Conservation (phyloP, 2,113 vertebrate species). For the Brachyhypopomus gauderio region DNA sequence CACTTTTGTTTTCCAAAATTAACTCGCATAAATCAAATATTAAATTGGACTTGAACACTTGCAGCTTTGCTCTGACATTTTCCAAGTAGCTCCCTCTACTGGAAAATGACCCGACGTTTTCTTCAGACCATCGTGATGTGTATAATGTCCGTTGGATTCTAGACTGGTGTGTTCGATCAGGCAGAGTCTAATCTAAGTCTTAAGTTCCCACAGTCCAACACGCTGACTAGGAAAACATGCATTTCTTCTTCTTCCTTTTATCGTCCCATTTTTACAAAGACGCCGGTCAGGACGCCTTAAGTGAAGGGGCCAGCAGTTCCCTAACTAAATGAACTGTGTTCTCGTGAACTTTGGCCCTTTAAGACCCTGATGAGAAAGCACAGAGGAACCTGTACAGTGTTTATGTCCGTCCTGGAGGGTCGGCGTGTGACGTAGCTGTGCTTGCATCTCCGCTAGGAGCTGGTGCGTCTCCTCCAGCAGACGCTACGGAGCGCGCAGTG, state of each 20-base stretch:
- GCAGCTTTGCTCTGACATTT: not conserved
- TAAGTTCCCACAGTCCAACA: too few relatives aligned
- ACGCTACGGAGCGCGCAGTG: slow-evolving; percentile 90
- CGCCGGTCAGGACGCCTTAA: not conserved
- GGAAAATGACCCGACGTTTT: not conserved
- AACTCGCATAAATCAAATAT: not conserved
- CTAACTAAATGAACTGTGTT: not conserved
- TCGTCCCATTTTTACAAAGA: not conserved
- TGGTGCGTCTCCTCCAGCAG: slow-evolving; percentile 94
- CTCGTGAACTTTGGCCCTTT: slow-evolving; percentile 10
- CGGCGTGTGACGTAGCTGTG: not conserved
- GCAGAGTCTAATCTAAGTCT: not conserved
- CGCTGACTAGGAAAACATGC: not conserved
- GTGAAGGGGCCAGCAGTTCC: not conserved
- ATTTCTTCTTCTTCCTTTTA: too few relatives aligned
- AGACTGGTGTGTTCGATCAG: not conserved
- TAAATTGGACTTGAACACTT: not conserved
- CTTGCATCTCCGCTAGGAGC: slow-evolving; percentile 76
- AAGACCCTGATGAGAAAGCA: not conserved
- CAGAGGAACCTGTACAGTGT: not conserved
- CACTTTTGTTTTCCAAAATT: not conserved
- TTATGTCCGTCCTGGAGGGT: not conserved
- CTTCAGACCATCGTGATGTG: not conserved
- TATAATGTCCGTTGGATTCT: not conserved
- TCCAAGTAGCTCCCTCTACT: not conserved